phyloP scores from a whole-genome alignment of 2,888 invertebrate species.

The Notodonta ziczac region DNA sequence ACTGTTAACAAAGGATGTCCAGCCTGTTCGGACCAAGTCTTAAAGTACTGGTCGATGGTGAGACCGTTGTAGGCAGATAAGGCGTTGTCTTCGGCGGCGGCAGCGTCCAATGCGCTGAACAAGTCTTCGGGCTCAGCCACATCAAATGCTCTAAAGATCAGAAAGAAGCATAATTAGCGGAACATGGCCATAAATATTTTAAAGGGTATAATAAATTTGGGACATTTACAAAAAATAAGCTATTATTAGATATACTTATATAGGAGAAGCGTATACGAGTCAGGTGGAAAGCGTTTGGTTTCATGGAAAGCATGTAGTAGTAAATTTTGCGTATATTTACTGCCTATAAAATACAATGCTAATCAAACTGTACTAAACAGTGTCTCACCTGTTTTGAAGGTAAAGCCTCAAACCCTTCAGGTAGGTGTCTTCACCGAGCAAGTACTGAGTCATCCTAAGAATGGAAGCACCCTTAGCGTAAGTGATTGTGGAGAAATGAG shows the following conservation, averaged over 20 bases:
- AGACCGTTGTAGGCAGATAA: conserved; percentile 58
- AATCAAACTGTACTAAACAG: background rate
- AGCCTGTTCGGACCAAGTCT: conserved; percentile 85
- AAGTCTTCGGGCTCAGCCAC: conserved; percentile 81
- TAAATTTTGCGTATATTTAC: no score
- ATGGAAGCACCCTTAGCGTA: conserved; percentile 87
- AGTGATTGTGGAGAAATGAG: conserved; percentile 87
- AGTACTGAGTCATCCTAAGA: conserved; percentile 88
- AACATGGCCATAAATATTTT: no score
- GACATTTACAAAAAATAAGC: no score
- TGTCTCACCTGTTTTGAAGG: conserved; percentile 73
- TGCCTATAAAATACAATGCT: no score
- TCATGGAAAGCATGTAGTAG: no score
- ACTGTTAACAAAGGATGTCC: conserved; percentile 86
- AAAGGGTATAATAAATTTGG: no score
- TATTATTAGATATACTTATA: no score
- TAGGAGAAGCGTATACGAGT: no score
- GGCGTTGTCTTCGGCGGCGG: conserved; percentile 55
- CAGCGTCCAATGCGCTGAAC: conserved; percentile 75
- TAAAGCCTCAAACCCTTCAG: conserved; percentile 81
- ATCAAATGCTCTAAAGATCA: conserved; percentile 34
- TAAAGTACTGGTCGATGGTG: conserved; percentile 76
- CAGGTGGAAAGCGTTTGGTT: no score
- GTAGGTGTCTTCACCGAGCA: conserved; percentile 83
- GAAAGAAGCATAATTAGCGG: no score